Evolutionary conservation across 2,113 vertebrate species (phyloP).

Genomic region (Stictonetta naevosa): DNA sequence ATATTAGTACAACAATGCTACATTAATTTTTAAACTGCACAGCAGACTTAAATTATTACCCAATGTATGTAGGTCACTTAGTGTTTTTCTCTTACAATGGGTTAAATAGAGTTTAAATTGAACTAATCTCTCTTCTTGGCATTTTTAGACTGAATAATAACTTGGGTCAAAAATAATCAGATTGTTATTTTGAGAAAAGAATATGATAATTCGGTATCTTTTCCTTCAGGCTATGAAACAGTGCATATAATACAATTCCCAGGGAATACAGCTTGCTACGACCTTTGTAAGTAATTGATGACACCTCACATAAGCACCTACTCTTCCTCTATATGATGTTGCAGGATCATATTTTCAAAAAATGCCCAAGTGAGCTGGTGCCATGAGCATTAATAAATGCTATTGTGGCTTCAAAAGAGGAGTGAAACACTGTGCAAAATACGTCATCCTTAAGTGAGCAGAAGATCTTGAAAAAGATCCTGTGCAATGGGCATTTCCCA

Average conservation of each 20-base stretch:
- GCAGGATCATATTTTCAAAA: conserved; percentile 40
- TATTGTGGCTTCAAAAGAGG: neutral
- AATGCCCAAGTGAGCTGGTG: neutral
- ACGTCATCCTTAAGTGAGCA: neutral
- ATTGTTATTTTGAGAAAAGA: neutral
- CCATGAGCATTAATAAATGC: neutral
- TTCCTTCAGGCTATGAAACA: conserved; percentile 9
- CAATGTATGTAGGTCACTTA: neutral
- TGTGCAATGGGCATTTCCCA: neutral
- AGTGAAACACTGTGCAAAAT: neutral
- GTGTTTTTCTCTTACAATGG: neutral
- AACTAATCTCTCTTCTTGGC: conserved; percentile 8
- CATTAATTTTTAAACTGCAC: neutral
- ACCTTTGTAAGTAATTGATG: conserved; percentile 32
- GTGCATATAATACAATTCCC: neutral
- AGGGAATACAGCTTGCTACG: neutral
- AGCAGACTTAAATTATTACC: neutral
- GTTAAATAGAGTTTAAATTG: neutral
- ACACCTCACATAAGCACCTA: neutral
- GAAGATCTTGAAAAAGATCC: neutral
- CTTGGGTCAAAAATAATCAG: conserved; percentile 24
- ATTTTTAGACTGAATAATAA: conserved; percentile 28
- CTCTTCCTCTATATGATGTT: neutral
- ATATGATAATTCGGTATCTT: neutral
- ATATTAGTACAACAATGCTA: neutral